Evolutionary conservation across 2,797 vertebrate species (phyloP).

Genomic region (Crocidura indochinensis): DNA sequence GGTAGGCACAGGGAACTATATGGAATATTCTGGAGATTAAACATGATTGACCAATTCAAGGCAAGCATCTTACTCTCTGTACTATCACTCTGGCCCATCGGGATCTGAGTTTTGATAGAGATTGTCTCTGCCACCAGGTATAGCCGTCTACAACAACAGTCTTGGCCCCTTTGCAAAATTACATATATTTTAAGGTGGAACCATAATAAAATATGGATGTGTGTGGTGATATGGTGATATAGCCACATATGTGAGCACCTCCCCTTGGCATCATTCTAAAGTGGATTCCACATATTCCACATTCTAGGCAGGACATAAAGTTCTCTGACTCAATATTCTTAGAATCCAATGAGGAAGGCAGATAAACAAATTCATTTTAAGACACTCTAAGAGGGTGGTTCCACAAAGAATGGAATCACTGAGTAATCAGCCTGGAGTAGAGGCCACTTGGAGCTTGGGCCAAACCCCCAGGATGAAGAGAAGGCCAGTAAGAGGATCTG

Average conservation of each 20-base stretch:
- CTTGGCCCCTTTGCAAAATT: not conserved
- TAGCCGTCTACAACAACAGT: not conserved
- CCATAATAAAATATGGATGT: rapidly evolving
- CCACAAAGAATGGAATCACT: not conserved
- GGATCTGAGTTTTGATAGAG: slow-evolving; percentile 12
- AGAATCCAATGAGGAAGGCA: not conserved
- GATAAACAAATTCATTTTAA: not conserved
- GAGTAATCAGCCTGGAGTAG: not conserved
- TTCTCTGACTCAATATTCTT: not conserved
- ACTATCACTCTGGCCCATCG: too few species aligned
- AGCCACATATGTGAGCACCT: rapidly evolving
- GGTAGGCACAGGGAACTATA: too few species aligned
- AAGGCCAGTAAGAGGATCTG: not conserved
- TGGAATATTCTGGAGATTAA: too few species aligned
- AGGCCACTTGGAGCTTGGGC: not conserved
- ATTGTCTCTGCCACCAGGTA: not conserved
- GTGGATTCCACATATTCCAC: too few species aligned
- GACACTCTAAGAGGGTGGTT: not conserved
- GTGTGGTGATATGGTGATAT: not conserved
- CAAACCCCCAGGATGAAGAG: not conserved
- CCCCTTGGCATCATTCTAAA: too few species aligned
- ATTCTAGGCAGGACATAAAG: not conserved
- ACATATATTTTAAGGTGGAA: not conserved
- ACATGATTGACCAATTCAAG: too few species aligned
- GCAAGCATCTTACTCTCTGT: too few species aligned